Base-by-base conservation (phyloP, 2,888 invertebrate genomes). In the Drosophila fulvimacula region DNA sequence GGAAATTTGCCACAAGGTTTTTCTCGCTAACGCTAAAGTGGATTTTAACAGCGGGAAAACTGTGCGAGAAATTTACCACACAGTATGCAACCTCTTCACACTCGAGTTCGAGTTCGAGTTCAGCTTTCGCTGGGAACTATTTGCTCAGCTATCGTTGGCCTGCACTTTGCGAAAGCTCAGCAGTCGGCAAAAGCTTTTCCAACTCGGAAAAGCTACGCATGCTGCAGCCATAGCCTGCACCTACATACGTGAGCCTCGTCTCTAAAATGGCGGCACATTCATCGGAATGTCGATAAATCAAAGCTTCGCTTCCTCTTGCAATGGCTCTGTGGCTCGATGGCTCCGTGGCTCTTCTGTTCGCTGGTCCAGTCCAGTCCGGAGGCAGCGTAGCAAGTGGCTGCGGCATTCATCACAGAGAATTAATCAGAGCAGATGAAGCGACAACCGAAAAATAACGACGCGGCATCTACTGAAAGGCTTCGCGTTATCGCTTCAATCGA, bases 361-460 rank as follows among this genome's bases (percentile, higher is more conserved):
- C 5, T 51, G 49, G 49, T 21, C 49, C 49, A 51, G 19, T 15
- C 30, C 27, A 48, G 46, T 48, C 46, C 21, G 24, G 30, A 19
- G 19, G 38, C 65, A 55, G 41, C 73, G 76, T 65, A 76, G 76
- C 76, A 76, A 76, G 78, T 76, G 76, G 78, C 77, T 52, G 59
- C 82, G 82, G 82, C 88, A 82, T 82, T 87, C 82, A 87, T 82
- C 88, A 84, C 62, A 82, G 80, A 56, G 85, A 82, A 87, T 87
- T 83, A 83, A 83, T 83, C 82, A 83, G 82, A 84, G 85, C 85
- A 85, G 82, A 83, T 87, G 85, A 69, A 80, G 85, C 82, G 85
- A 83, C 85, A 82, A 82, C 82, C 85, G 69, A 85, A 83, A 82
- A 87, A 85, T 85, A 83, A 79, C 82, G 82, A 74, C 75, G 82